These are phyloP conservation scores for Nyctalus aviator DNA, from an alignment of 2,797 vertebrate species.

Conservation along the genomic window DNA sequence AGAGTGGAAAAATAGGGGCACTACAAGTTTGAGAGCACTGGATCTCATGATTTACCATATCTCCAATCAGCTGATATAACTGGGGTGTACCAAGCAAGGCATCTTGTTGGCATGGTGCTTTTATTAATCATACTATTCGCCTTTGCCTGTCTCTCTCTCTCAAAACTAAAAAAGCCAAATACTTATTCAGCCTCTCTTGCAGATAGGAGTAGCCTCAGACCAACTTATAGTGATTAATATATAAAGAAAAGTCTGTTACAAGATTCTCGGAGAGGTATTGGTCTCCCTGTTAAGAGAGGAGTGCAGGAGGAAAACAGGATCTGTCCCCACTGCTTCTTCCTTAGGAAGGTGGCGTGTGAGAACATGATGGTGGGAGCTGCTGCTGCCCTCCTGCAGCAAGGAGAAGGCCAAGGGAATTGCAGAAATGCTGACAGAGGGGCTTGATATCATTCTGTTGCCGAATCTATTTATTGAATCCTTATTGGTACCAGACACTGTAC, in stretches of 20 bases:
- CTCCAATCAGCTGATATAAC: not conserved
- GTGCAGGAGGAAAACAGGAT: not conserved
- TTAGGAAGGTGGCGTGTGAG: not conserved
- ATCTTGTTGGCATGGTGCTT: not conserved
- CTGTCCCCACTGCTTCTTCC: not conserved
- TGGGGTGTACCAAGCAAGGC: not conserved
- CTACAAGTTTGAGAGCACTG: not conserved
- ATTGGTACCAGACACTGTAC: not conserved
- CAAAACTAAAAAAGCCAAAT: not conserved
- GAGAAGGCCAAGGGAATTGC: not conserved
- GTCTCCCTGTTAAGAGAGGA: not conserved
- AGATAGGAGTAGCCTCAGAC: not conserved
- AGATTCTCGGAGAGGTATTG: not conserved
- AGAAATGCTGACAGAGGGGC: not conserved
- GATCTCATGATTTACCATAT: not conserved
- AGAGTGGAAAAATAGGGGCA: not conserved
- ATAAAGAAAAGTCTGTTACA: not conserved
- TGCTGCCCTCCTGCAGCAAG: not conserved
- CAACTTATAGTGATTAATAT: slow-evolving; percentile 25
- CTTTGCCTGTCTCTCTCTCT: not conserved
- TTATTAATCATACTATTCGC: not conserved
- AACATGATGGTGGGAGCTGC: not conserved
- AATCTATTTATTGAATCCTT: not conserved
- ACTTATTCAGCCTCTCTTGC: not conserved
- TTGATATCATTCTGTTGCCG: not conserved